Percentiles rank a stretch among this genome's conserved stretches.
Conservation (phyloP, 2,113 vertebrate genomes). For the Eretmochelys imbricata region DNA sequence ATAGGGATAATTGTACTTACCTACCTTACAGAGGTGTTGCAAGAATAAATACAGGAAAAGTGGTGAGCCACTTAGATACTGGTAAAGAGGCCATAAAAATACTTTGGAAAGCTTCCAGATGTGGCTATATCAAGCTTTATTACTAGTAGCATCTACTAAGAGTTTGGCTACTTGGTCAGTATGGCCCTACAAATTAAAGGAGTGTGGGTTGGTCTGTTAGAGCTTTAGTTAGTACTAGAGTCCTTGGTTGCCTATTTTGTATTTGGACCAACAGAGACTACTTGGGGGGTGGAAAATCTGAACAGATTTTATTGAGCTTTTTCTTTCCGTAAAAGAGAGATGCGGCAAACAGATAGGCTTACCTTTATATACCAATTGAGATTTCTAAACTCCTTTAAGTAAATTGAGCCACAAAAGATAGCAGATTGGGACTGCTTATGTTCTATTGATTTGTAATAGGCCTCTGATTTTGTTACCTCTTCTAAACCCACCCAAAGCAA, state of each 20-base stretch:
- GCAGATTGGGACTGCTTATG: neutral
- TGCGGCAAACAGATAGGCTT: neutral
- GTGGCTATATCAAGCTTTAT: neutral
- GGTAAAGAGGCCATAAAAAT: neutral
- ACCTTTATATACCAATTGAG: fast-evolving
- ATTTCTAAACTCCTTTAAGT: neutral
- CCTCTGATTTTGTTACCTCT: neutral
- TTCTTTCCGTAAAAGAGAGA: neutral
- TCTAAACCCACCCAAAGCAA: neutral
- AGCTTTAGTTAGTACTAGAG: neutral
- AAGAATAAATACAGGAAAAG: neutral
- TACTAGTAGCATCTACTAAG: neutral
- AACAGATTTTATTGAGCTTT: neutral
- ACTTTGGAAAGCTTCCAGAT: neutral
- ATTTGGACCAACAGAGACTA: neutral
- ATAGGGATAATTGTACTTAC: neutral
- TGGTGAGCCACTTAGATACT: fast-evolving
- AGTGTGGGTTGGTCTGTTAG: neutral
- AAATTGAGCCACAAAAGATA: neutral
- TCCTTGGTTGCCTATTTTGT: fast-evolving
- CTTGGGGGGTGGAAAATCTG: neutral
- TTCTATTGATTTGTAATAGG: neutral
- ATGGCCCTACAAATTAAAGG: neutral
- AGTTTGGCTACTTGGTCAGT: neutral
- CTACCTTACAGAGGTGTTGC: fast-evolving